Percentiles rank a stretch among this genome's conserved stretches.
These are phyloP conservation scores for Toxonevra muliebris DNA, from an alignment of 2,888 invertebrate genomes.

Conservation along the genomic window DNA sequence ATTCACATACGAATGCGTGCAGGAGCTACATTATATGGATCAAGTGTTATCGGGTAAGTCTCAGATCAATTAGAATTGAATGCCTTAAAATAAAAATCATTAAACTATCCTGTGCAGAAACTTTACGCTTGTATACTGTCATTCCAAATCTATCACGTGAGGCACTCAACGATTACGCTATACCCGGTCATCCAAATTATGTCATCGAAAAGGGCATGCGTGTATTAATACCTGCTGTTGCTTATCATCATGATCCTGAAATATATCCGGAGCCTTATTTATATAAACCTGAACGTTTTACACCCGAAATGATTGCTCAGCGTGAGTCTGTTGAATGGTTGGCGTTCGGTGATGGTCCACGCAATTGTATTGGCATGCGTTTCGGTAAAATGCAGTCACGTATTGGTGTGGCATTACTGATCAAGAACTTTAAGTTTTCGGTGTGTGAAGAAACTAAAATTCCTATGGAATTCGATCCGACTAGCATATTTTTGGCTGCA, in stretches of 20 bases:
- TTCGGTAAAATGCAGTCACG: constrained; percentile 58
- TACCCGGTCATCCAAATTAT: constrained; percentile 66
- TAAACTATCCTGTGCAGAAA: constrained; percentile 40
- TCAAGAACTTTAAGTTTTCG: constrained; percentile 52
- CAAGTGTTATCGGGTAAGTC: constrained; percentile 54
- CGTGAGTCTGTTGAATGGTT: constrained; percentile 63
- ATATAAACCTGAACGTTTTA: constrained; percentile 63
- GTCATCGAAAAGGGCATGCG: constrained; percentile 64
- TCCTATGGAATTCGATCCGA: constrained; percentile 43
- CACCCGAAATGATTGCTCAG: constrained; percentile 67
- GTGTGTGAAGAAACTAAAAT: constrained; percentile 48
- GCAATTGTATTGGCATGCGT: constrained; percentile 58
- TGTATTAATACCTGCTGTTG: constrained; percentile 56
- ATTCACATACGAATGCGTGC: constrained; percentile 53
- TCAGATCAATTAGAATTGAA: constrained; percentile 8
- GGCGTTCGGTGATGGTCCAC: constrained; percentile 59
- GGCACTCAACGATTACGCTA: constrained; percentile 66
- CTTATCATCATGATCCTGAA: constrained; percentile 69
- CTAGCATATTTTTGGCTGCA: background rate
- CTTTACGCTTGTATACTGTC: constrained; percentile 68
- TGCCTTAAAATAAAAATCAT: background rate
- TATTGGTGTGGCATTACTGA: constrained; percentile 50
- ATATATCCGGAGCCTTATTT: constrained; percentile 65
- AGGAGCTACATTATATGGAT: constrained; percentile 54
- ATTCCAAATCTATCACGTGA: constrained; percentile 67